phyloP scores from a whole-genome alignment of 2,797 vertebrate genomes.

The Bucorvus abyssinicus region DNA sequence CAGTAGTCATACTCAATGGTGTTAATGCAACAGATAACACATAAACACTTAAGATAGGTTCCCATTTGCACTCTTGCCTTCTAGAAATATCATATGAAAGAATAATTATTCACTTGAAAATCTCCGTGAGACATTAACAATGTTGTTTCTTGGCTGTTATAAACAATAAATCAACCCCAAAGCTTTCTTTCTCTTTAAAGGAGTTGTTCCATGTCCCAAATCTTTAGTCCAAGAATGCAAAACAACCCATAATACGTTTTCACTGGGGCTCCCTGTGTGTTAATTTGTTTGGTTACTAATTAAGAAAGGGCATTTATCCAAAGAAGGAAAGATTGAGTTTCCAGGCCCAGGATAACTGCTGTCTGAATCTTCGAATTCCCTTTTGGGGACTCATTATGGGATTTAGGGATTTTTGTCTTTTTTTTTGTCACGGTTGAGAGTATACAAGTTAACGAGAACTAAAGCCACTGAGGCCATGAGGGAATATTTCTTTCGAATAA shows the following conservation, averaged over 20 bases:
- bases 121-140: not conserved
- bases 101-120: not conserved
- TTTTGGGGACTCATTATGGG: not conserved
- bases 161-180: not conserved
- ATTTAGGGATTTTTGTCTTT: not conserved
- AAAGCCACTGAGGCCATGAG: not conserved
- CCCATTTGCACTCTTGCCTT: not conserved
- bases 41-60: not conserved
- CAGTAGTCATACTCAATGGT: not conserved
- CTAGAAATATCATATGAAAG: not conserved
- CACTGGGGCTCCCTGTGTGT: not conserved
- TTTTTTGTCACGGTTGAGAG: rapidly evolving
- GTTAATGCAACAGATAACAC: not conserved
- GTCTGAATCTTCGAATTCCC: not conserved
- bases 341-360: not conserved
- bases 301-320: not conserved
- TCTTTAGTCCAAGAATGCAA: not conserved
- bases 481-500: not conserved
- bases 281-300: slow-evolving; percentile 24
- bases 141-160: not conserved
- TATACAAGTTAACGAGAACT: not conserved
- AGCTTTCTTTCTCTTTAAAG: not conserved
- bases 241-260: not conserved
- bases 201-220: not conserved
- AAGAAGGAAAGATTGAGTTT: not conserved